phyloP scores from a whole-genome alignment of 1,140 invertebrate genomes.

The Panagrolaimus sp. region DNA sequence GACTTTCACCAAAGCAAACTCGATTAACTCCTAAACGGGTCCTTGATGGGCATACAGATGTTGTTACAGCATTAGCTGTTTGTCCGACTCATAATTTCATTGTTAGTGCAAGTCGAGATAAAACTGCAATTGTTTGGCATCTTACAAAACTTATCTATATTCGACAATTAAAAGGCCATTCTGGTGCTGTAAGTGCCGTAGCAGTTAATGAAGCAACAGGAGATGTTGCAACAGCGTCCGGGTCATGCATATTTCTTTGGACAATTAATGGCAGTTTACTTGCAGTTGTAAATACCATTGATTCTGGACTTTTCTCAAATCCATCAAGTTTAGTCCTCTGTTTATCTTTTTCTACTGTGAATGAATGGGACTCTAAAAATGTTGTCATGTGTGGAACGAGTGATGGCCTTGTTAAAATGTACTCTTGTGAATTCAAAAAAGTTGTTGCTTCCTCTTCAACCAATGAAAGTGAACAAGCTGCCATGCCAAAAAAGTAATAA shows the following conservation, averaged over 20 bases:
- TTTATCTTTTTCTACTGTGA: constrained; percentile 59
- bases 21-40: constrained; percentile 34
- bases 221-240: constrained; percentile 92
- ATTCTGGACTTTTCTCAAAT: constrained; percentile 63
- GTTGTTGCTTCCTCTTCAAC: constrained; percentile 63
- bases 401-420: constrained; percentile 77
- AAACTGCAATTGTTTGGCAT: constrained; percentile 93
- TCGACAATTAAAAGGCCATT: constrained; percentile 71
- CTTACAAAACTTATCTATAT: constrained; percentile 84
- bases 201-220: constrained; percentile 94
- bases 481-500: too few species aligned
- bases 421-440: constrained; percentile 88
- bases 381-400: constrained; percentile 94
- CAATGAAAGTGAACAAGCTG: too few species aligned
- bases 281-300: constrained; percentile 77
- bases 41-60: constrained; percentile 52
- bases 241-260: constrained; percentile 91
- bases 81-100: constrained; percentile 65
- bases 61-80: constrained; percentile 52
- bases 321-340: constrained; percentile 53
- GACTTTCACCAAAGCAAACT: constrained; percentile 22
- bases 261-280: constrained; percentile 88
- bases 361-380: constrained; percentile 95
- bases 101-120: constrained; percentile 81
- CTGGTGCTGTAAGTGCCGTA: constrained; percentile 84